phyloP scores from a whole-genome alignment of 2,113 vertebrate genomes.

The Ursus arctos region DNA sequence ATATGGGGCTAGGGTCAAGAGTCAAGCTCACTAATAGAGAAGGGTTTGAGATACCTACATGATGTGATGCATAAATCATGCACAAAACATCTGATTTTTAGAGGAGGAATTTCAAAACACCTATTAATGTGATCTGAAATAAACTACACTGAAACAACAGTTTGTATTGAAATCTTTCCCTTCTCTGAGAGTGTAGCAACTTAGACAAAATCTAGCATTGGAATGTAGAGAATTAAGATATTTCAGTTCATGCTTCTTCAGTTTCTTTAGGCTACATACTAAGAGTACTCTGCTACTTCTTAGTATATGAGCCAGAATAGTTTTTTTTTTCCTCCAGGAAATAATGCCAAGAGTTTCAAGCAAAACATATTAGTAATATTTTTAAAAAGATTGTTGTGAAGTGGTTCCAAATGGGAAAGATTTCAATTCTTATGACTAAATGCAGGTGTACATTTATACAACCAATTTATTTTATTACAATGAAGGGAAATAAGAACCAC shows the following conservation, averaged over 20 bases:
- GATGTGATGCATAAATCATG: not conserved
- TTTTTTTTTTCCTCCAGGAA: slow-evolving; percentile 21
- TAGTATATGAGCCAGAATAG: slow-evolving; percentile 2
- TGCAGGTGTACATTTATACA: slow-evolving; percentile 74
- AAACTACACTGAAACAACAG: not conserved
- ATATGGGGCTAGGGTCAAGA: not conserved
- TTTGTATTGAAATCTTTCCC: not conserved
- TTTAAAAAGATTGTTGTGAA: slow-evolving; percentile 74
- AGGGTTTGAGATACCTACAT: not conserved
- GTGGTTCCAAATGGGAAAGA: slow-evolving; percentile 72
- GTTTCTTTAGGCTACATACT: not conserved
- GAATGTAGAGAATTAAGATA: not conserved
- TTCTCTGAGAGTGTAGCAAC: not conserved
- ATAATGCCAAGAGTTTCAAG: slow-evolving; percentile 63
- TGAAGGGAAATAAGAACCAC: slow-evolving; percentile 69
- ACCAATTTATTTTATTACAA: slow-evolving; percentile 65
- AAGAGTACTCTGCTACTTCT: not conserved
- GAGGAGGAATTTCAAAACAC: not conserved
- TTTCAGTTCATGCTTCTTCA: not conserved
- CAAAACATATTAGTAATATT: slow-evolving; percentile 70
- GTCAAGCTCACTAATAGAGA: not conserved
- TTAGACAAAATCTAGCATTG: not conserved
- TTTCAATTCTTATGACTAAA: slow-evolving; percentile 74
- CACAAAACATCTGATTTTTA: not conserved
- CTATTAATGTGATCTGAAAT: not conserved